These are phyloP conservation scores for Danio kyathit DNA, from an alignment of 2,797 vertebrate species.

Conservation along the genomic window DNA sequence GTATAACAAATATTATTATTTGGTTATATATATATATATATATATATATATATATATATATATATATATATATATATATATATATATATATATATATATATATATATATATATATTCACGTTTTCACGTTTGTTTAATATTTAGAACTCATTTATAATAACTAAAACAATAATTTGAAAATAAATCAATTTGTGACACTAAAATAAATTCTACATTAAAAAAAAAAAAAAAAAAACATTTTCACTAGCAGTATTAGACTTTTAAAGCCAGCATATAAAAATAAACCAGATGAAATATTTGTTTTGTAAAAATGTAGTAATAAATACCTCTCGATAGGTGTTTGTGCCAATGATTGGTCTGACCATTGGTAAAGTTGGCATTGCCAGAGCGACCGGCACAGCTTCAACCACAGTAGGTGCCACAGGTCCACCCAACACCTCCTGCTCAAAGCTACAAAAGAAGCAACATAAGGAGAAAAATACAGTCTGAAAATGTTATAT, in stretches of 20 bases:
- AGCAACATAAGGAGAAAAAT: not conserved
- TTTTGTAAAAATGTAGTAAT: not conserved
- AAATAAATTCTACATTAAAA: too few species aligned
- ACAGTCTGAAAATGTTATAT: not conserved
- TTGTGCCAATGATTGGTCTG: constrained; percentile 90
- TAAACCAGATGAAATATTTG: not conserved
- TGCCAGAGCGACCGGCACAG: constrained; percentile 78
- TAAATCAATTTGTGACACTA: not conserved
- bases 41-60: too few species aligned
- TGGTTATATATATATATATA: too few species aligned
- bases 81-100: too few species aligned
- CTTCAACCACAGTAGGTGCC: constrained; percentile 75
- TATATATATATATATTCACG: too few species aligned
- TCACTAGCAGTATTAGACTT: not conserved
- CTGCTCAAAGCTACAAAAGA: constrained; percentile 86
- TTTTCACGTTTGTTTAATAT: too few species aligned
- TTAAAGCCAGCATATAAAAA: not conserved
- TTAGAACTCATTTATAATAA: not conserved
- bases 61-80: too few species aligned
- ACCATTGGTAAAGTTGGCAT: constrained; percentile 77
- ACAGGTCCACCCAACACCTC: constrained; percentile 89
- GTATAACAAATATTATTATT: too few species aligned
- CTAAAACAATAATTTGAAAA: not conserved
- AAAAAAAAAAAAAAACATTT: not conserved
- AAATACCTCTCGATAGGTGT: constrained; percentile 90